These are phyloP conservation scores for Danaus chrysippus DNA, from an alignment of 2,888 invertebrate species.

Conservation along the genomic window DNA sequence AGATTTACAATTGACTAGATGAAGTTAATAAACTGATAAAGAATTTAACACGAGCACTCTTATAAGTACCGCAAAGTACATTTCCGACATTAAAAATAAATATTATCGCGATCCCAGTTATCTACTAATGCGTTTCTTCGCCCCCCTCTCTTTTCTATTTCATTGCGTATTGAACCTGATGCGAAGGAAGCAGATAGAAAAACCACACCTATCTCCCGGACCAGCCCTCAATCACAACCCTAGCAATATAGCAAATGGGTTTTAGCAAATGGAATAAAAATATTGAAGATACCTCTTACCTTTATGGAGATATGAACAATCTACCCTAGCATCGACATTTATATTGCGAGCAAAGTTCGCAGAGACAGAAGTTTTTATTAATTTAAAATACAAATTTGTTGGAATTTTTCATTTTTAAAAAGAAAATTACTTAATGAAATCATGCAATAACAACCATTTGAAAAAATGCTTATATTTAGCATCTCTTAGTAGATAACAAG, in stretches of 20 bases:
- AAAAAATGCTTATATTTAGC: background rate
- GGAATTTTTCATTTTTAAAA: too few relatives aligned
- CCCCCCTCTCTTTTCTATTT: constrained; percentile 2
- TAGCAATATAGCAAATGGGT: constrained; percentile 23
- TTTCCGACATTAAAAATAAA: constrained; percentile 2
- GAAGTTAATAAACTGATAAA: too few relatives aligned
- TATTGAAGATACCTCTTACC: constrained; percentile 13
- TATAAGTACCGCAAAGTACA: too few relatives aligned
- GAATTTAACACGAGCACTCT: too few relatives aligned
- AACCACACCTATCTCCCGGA: background rate
- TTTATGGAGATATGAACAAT: constrained; percentile 9
- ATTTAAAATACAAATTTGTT: too few relatives aligned
- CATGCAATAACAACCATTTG: background rate
- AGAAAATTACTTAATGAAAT: background rate
- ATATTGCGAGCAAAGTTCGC: background rate
- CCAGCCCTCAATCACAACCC: constrained; percentile 18
- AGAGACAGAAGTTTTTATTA: too few relatives aligned
- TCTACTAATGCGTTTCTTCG: constrained; percentile 4
- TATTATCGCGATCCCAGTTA: background rate
- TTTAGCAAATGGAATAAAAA: constrained; percentile 26
- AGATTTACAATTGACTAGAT: too few relatives aligned
- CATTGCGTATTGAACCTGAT: constrained; percentile 6
- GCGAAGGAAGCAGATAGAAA: constrained; percentile 7
- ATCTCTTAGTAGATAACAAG: background rate
- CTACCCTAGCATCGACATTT: constrained; percentile 10